Conservation (phyloP, 2,888 invertebrate genomes). For the Diaphora mendica region DNA sequence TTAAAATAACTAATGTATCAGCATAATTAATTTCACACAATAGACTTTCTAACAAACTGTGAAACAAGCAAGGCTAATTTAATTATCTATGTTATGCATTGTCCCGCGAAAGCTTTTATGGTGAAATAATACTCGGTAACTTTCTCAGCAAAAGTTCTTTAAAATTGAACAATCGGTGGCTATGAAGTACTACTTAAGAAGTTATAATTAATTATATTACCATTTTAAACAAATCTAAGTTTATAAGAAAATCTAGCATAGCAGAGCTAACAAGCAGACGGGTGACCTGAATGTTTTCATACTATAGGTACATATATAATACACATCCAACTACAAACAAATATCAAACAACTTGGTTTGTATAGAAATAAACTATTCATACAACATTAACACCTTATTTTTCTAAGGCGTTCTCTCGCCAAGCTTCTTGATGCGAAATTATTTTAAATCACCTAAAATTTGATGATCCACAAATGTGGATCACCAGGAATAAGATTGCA, state of each 20-base stretch:
- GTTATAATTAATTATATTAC: too few relatives aligned
- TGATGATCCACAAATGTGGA: background rate
- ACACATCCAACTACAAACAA: constrained; percentile 12
- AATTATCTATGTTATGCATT: constrained; percentile 25
- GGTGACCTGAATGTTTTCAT: too few relatives aligned
- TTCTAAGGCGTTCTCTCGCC: constrained; percentile 7
- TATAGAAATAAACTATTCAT: constrained; percentile 18
- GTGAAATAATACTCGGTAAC: constrained; percentile 20
- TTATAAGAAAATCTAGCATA: too few relatives aligned
- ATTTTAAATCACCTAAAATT: background rate
- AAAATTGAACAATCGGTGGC: too few relatives aligned
- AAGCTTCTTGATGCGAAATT: background rate
- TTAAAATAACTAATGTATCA: constrained; percentile 9
- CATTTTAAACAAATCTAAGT: too few relatives aligned
- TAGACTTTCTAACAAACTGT: constrained; percentile 23
- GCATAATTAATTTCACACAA: constrained; percentile 30
- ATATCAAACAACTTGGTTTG: constrained; percentile 27
- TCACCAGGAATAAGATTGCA: background rate
- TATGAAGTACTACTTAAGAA: too few relatives aligned
- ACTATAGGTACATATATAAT: background rate
- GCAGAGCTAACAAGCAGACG: too few relatives aligned
- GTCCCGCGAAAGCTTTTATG: constrained; percentile 47
- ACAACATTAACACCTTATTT: constrained; percentile 18
- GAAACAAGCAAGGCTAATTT: constrained; percentile 18
- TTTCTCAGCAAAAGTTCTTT: too few relatives aligned